Conservation (phyloP, 92 coral and sea anemone species). For the Porites divaricata region DNA sequence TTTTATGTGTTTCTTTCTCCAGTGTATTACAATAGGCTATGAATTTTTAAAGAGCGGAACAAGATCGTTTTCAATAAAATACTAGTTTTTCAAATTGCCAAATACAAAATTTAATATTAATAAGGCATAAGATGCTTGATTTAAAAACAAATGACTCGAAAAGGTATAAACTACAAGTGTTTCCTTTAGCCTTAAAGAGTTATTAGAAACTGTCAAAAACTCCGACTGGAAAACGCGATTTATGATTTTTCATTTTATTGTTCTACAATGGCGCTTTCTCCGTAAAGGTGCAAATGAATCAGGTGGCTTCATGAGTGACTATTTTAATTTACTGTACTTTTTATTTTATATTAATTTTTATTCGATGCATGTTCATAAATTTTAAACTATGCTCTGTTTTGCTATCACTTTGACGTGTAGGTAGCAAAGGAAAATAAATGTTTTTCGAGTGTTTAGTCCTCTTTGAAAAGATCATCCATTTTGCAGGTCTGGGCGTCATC, state of each 20-base stretch:
- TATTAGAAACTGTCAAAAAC: conserved; percentile 18
- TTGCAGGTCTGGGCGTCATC: neutral
- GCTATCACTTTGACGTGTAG: neutral
- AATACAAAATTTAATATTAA: neutral
- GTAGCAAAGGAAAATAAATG: conserved; percentile 9
- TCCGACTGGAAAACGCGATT: conserved; percentile 19
- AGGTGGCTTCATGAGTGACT: conserved; percentile 48
- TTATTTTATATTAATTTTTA: neutral
- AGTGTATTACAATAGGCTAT: neutral
- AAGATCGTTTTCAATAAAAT: neutral
- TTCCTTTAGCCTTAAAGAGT: conserved; percentile 6
- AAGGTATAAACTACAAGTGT: conserved; percentile 25
- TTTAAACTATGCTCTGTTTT: neutral
- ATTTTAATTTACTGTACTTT: neutral
- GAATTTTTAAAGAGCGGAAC: neutral
- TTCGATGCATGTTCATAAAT: neutral
- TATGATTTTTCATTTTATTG: conserved; percentile 42
- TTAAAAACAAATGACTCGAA: conserved; percentile 1
- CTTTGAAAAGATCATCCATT: neutral
- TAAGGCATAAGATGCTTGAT: neutral
- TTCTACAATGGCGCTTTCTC: conserved; percentile 1
- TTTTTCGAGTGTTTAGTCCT: neutral
- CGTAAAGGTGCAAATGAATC: neutral
- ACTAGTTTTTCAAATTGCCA: neutral
- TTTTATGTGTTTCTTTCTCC: conserved; percentile 13